Base-by-base conservation (phyloP, 2,797 vertebrate species). In the Hephaestus fuliginosus region DNA sequence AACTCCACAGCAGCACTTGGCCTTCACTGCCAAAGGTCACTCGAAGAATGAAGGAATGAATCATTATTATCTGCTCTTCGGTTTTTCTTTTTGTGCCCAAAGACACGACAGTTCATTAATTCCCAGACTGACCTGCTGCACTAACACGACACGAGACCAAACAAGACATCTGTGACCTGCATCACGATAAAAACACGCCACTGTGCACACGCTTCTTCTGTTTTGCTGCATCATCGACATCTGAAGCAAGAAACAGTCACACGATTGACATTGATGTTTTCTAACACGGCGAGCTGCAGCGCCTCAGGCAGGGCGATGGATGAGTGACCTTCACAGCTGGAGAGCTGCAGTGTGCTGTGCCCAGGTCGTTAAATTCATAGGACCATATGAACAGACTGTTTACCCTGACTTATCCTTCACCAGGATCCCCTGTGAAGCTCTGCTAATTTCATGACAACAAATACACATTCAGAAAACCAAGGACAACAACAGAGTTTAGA, bases 1-100 rank as follows among this genome's bases (percentile, higher is more conserved):
- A 74, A 77, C 63, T 63, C 76, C 67, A 61, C n/a, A 52, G 33
- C 67, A 57, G 62, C 71, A 49, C 41, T 81, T 70, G 67, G 55
- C 67, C 70, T 81, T 69, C 55, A 33, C 63, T 39, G 68, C 49
- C 8, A 63, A 78, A 82, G 84, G 86, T 86, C 68, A 76, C 49
- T 60, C 7, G 18, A 20, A 56, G 57, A 64, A 8, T 2, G 17
- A 25, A 71, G 20, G 33, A 18, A 49, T 65, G 72, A 65, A 64
- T 85, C 70, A 60, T 73, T 76, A 17, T 33, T 13, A 64, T 15
- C 46, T 20, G 76, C 22, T 65, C 46, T 25, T 58, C 25, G 36
- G 14, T 55, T 61, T 18, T 43, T 41, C n/a, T 58, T 51, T 69
- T 58, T 49, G n/a, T 52, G 51, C 51, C 17, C 18, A 28, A 7